Evolutionary conservation across 1,140 invertebrate genomes (phyloP), one percentile per base, ranked within the genome.

Genomic region (Drosophila mayri): DNA sequence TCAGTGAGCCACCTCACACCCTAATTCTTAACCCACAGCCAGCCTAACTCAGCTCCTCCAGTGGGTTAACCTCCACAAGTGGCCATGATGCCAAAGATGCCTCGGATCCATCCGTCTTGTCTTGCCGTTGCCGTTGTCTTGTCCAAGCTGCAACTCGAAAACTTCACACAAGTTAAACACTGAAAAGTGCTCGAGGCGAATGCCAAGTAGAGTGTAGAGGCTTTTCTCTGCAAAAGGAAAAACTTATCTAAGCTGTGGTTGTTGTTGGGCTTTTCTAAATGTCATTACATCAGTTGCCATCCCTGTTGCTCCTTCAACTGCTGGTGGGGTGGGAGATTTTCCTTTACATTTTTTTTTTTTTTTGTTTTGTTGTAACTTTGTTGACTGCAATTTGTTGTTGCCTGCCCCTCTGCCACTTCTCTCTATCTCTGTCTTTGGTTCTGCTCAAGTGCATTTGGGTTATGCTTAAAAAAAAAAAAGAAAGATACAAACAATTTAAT

Each of bases 81-180:
- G 76, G 74, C 74, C 75, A 57, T 62, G 54, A 77, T 76, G 63
- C 57, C 52, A 32, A 61, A 65, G 62, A 62, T 63, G 62, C 62
- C 62, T 61, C 54, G 72, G 55, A 64, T 80, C 49, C 46, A 77
- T 59, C 72, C 60, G 58, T 73, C 47, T 61, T 59, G 68, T 62
- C 73, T 68, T 79, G 62, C 44, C 60, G 54, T 77, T 82, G 61
- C 58, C 70, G 62, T 74, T 44, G 68, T 62, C 72, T 68, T 83
- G 62, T 62, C 63, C 62, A 54, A 72, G 37, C 65, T 72, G 37
- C 58, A 72, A 72, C 70, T 86, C 75, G 82, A 68, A 64, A 83
- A 88, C 84, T 86, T 88, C 80, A 86, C 84, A 83, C 83, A 86
- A 86, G 83, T 88, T 88, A 86, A 88, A 88, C 83, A 86, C 76